Conservation (phyloP, 2,888 invertebrate species). For the Synergus itoensis region DNA sequence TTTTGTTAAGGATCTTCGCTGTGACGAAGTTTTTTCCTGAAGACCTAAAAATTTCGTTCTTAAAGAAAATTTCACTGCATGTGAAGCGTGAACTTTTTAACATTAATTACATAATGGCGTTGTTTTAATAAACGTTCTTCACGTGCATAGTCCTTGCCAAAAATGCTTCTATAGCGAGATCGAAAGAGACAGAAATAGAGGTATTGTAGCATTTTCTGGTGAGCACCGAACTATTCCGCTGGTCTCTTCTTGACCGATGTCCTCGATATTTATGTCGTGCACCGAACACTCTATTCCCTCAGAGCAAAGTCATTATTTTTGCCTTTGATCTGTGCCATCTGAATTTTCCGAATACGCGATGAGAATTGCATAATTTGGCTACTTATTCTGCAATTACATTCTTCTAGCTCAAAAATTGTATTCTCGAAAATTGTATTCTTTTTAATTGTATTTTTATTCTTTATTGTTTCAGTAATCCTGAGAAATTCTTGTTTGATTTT, state of each 20-base stretch:
- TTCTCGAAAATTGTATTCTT: too few relatives aligned
- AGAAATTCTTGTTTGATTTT: not conserved
- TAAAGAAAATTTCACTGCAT: too few relatives aligned
- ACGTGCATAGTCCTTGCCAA: constrained; percentile 61
- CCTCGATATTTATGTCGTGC: constrained; percentile 39
- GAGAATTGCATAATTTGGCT: too few relatives aligned
- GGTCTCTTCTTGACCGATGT: constrained; percentile 9
- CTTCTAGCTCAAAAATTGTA: too few relatives aligned
- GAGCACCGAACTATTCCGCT: constrained; percentile 40
- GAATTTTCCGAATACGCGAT: not conserved
- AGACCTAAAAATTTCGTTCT: not conserved
- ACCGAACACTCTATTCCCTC: constrained; percentile 7
- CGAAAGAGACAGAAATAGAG: constrained; percentile 63
- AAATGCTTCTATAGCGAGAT: constrained; percentile 44
- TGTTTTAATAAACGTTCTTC: constrained; percentile 63
- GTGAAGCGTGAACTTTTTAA: not conserved
- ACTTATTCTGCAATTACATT: too few relatives aligned
- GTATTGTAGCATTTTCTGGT: constrained; percentile 62
- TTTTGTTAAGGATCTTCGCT: too few relatives aligned
- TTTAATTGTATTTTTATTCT: too few relatives aligned
- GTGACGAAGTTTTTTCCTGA: not conserved
- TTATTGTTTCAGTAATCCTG: too few relatives aligned
- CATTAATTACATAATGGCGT: constrained; percentile 58
- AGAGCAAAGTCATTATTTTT: constrained; percentile 16
- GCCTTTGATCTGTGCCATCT: not conserved